Evolutionary conservation across 2,888 invertebrate species (phyloP).

Genomic region (Drosophila fulvimacula): DNA sequence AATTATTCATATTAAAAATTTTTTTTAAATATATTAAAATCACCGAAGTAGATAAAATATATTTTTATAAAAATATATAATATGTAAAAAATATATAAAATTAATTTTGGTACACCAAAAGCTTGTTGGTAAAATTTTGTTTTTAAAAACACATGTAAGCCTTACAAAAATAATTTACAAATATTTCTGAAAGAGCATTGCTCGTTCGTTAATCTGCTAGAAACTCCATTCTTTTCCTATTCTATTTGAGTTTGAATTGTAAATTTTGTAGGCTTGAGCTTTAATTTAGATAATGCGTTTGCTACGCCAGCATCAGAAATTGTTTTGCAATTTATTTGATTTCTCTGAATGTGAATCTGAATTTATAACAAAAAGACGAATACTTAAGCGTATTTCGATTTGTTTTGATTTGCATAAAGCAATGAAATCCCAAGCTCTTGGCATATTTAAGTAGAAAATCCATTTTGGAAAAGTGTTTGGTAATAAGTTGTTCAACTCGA

Average conservation of each 20-base stretch:
- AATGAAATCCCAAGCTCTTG: not conserved
- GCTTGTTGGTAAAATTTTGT: too few species aligned
- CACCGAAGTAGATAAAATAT: too few species aligned
- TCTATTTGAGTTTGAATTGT: constrained; percentile 33
- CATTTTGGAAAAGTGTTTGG: constrained; percentile 11
- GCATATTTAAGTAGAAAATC: not conserved
- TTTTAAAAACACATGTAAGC: too few species aligned
- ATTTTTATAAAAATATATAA: not conserved
- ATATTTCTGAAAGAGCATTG: not conserved
- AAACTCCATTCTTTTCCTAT: not conserved
- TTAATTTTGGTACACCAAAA: too few species aligned
- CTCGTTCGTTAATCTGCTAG: not conserved
- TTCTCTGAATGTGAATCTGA: not conserved
- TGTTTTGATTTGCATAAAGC: constrained; percentile 1
- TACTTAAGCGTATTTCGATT: not conserved
- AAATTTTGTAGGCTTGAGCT: constrained; percentile 5
- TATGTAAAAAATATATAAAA: not conserved
- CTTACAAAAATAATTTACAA: not conserved
- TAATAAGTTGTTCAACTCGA: constrained; percentile 24
- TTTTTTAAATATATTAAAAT: too few species aligned
- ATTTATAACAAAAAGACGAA: not conserved
- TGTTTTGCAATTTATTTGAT: constrained; percentile 7
- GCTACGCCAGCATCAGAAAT: not conserved
- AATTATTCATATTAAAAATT: too few species aligned
- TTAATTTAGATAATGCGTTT: constrained; percentile 51